A percentile compares a stretch with the other conserved stretches of the same genome.
These are phyloP conservation scores for Acanthurus tractus DNA, from an alignment of 2,797 vertebrate species.

Conservation along the genomic window DNA sequence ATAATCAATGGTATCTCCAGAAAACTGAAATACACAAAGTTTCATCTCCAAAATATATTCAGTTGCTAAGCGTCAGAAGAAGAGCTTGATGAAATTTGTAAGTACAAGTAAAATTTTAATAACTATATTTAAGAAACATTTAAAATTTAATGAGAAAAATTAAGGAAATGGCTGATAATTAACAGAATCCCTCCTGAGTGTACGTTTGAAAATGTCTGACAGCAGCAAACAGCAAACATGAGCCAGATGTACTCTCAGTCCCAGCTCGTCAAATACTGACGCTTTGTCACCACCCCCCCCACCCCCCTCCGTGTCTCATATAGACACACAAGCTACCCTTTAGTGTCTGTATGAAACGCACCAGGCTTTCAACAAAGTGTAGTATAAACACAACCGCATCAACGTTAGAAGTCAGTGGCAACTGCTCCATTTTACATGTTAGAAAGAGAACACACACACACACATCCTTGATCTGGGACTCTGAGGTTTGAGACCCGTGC, in stretches of 20 bases:
- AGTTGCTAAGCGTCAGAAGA: neutral
- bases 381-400: too few relatives aligned
- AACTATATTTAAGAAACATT: neutral
- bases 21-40: neutral
- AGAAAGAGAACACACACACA: too few relatives aligned
- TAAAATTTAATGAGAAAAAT: neutral
- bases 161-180: neutral
- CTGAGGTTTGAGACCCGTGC: too few relatives aligned
- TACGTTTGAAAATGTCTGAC: neutral
- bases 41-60: conserved; percentile 15
- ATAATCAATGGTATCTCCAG: neutral
- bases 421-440: too few relatives aligned
- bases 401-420: too few relatives aligned
- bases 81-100: neutral
- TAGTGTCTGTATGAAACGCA: too few relatives aligned
- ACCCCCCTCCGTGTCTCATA: too few relatives aligned
- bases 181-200: neutral
- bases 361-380: too few relatives aligned
- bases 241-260: neutral
- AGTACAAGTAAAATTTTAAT: neutral
- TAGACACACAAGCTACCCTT: too few relatives aligned
- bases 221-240: neutral
- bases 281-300: too few relatives aligned
- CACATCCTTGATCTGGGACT: too few relatives aligned
- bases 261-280: too few relatives aligned